Percentiles rank a stretch among this genome's conserved stretches.
Conservation (phyloP, 1,140 invertebrate genomes). For the Ctenoplectra terminalis region DNA sequence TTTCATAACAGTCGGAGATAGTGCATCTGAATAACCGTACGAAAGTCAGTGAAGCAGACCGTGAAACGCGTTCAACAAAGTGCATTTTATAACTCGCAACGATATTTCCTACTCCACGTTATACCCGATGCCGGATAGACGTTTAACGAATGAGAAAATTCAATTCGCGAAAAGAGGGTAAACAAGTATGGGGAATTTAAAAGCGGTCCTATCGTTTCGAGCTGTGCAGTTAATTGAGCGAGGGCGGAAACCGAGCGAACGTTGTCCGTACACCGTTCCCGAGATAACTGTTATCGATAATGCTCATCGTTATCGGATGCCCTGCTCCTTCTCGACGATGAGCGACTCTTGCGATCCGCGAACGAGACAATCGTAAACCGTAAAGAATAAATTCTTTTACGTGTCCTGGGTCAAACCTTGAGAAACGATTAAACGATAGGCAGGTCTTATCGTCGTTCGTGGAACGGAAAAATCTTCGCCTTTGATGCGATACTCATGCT, state of each 20-base stretch:
- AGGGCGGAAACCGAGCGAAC: constrained; percentile 20
- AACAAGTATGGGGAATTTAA: background rate
- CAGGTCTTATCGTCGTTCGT: background rate
- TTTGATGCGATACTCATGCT: background rate
- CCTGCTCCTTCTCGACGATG: background rate
- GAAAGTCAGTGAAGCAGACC: background rate
- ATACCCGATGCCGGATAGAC: background rate
- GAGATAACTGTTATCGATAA: constrained; percentile 44
- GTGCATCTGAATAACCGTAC: background rate
- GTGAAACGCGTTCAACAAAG: background rate
- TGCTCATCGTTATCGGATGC: constrained; percentile 28
- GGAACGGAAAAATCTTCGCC: background rate
- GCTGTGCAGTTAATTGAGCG: background rate
- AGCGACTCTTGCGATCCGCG: constrained; percentile 11
- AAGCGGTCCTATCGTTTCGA: background rate
- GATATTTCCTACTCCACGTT: background rate
- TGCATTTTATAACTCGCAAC: background rate
- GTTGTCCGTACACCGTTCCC: background rate
- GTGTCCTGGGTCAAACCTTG: background rate
- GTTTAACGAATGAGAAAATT: background rate
- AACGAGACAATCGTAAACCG: constrained; percentile 11
- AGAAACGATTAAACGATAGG: background rate
- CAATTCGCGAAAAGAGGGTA: background rate
- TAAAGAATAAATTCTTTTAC: constrained; percentile 1
- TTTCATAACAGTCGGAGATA: background rate